Evolutionary conservation across 2,888 invertebrate genomes (phyloP).

Genomic region (Toxonevra muliebris): DNA sequence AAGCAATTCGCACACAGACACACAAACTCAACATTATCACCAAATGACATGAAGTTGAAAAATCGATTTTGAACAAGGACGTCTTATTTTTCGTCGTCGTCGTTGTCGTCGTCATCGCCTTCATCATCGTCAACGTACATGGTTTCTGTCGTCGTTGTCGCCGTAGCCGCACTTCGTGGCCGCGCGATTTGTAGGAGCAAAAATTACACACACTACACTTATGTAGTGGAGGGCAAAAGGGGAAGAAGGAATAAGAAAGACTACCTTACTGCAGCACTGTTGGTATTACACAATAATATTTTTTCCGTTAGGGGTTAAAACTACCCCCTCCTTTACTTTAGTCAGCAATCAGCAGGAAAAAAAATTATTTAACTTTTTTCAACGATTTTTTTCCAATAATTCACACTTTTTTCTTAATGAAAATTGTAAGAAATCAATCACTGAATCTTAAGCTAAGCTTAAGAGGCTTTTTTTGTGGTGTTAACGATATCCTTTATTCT

Average conservation of each 20-base stretch:
- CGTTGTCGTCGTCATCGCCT: slow-evolving; percentile 7
- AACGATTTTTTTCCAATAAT: no score
- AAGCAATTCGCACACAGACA: slow-evolving; percentile 11
- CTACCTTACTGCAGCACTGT: slow-evolving; percentile 43
- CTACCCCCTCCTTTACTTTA: slow-evolving; percentile 39
- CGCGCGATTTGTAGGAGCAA: slow-evolving; percentile 19
- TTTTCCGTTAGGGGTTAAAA: slow-evolving; percentile 41
- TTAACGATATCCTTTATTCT: no score
- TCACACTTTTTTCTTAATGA: no score
- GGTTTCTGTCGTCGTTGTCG: not conserved
- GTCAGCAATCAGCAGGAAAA: slow-evolving; percentile 40
- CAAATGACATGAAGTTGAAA: slow-evolving; percentile 56
- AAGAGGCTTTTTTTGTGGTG: no score
- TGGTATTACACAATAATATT: slow-evolving; percentile 46
- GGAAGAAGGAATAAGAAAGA: no score
- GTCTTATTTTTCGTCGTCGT: slow-evolving; percentile 43
- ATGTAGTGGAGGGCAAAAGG: no score
- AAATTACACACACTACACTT: not conserved
- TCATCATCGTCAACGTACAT: not conserved
- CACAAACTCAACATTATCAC: not conserved
- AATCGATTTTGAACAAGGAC: slow-evolving; percentile 63
- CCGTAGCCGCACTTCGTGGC: not conserved
- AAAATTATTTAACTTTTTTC: slow-evolving; percentile 25
- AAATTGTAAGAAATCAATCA: no score
- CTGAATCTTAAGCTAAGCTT: no score